Conservation (phyloP, 2,797 vertebrate species). For the Dallia pectoralis region DNA sequence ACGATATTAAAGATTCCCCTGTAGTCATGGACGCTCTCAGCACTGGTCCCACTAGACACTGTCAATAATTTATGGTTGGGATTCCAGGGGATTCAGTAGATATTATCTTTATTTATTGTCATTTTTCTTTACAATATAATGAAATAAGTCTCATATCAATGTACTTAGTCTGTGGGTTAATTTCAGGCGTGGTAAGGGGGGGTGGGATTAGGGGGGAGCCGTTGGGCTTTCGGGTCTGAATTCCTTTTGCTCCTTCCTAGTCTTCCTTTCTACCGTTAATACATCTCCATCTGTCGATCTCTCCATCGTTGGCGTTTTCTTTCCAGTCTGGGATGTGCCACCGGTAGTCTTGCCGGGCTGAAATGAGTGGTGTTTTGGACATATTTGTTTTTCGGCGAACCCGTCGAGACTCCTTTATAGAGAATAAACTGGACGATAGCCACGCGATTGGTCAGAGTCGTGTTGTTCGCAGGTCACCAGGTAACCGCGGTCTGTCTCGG, state of each 20-base stretch:
- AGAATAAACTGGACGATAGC: too few relatives aligned
- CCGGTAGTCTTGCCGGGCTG: background rate
- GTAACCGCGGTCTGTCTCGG: background rate
- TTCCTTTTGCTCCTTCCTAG: constrained; percentile 15
- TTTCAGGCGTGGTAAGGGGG: constrained; percentile 68
- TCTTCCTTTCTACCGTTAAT: constrained; percentile 12
- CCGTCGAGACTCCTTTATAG: background rate
- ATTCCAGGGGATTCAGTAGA: constrained; percentile 86
- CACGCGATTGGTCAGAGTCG: too few relatives aligned
- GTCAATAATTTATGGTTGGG: constrained; percentile 89
- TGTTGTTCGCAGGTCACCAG: too few relatives aligned
- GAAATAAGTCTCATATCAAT: constrained; percentile 77
- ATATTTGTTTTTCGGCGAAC: too few relatives aligned
- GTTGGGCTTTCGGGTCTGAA: constrained; percentile 64
- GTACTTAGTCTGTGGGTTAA: constrained; percentile 74
- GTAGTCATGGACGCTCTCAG: constrained; percentile 77
- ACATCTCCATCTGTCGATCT: constrained; percentile 33
- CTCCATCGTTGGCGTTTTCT: background rate
- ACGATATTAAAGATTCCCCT: constrained; percentile 77
- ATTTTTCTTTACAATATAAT: constrained; percentile 85
- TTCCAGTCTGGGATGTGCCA: background rate
- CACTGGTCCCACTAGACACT: constrained; percentile 82
- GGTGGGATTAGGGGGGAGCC: constrained; percentile 35
- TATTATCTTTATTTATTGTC: constrained; percentile 83
- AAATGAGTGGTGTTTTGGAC: background rate